Evolutionary conservation across 2,113 vertebrate species (phyloP).

Genomic region (Jaculus jaculus): DNA sequence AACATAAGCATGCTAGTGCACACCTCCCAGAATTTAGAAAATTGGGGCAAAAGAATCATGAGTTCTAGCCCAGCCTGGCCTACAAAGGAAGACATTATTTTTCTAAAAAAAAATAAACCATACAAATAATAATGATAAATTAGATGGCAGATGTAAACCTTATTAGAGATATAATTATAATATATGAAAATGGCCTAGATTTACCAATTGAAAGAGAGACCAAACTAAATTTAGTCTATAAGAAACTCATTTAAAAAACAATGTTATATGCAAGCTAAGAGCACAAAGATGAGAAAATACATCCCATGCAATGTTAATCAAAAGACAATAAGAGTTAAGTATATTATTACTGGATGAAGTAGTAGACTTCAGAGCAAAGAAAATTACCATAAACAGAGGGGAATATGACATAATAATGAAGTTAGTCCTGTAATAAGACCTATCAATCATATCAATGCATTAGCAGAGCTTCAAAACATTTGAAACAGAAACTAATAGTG

Average conservation of each 20-base stretch:
- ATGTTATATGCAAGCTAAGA: neutral
- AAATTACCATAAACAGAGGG: neutral
- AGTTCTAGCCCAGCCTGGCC: neutral
- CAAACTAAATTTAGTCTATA: neutral
- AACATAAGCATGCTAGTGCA: neutral
- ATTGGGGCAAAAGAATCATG: neutral
- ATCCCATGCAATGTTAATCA: constrained; percentile 4
- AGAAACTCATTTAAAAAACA: constrained; percentile 1
- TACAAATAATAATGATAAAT: constrained; percentile 5
- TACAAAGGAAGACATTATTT: neutral
- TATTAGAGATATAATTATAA: constrained; percentile 33
- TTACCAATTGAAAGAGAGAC: constrained; percentile 18
- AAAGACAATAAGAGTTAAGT: neutral
- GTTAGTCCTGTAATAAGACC: neutral
- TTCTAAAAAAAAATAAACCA: neutral
- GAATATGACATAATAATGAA: constrained; percentile 3
- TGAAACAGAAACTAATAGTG: neutral
- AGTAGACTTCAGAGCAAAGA: neutral
- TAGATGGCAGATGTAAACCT: neutral
- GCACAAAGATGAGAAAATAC: constrained; percentile 23
- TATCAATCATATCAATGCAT: neutral
- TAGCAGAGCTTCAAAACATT: neutral
- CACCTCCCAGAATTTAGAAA: neutral
- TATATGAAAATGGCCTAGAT: neutral
- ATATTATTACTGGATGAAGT: neutral